Evolutionary conservation across 2,888 invertebrate genomes (phyloP), one percentile per base, ranked within the genome.

Genomic region (Brassicogethes aeneus): DNA sequence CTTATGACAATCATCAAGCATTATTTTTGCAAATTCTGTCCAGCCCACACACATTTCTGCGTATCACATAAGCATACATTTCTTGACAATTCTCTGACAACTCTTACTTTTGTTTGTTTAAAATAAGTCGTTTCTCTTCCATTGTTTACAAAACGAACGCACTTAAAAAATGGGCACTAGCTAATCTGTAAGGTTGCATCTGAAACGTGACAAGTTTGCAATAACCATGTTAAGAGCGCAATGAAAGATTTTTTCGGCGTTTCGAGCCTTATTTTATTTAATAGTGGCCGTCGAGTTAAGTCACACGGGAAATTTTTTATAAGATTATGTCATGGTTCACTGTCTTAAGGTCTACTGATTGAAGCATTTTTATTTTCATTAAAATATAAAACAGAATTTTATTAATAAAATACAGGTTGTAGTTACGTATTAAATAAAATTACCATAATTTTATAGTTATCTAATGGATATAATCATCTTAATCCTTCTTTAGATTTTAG

Each of bases 161-260:
- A n/a, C n/a, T n/a, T n/a, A n/a, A 23, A 23, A 23, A 23, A 23
- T 10, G 23, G 23, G 23, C 23, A 23, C 5, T 23, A 10, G 23
- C n/a, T 23, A 23, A 23, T 23, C 23, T 23, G 42, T 41, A 40
- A 17, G 41, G 43, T 46, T 45, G 40, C 46, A 45, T 43, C 46
- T 44, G 40, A 39, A 46, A 49, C 51, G 51, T 51, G 51, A 51
- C 49, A 46, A 38, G 46, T 45, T 45, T 46, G 47, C 23, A 23
- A n/a, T n/a, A n/a, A 37, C 43, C 31, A 32, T 38, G 17, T 32
- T 31, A 40, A 32, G 34, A 32, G 38, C 40, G 29, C 23, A 17
- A 43, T 37, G 33, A 35, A 41, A 37, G 40, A 44, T 43, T 39
- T 34, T 40, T 41, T 38, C n/a, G n/a, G n/a, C n/a, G n/a, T n/a